phyloP scores from a whole-genome alignment of 2,113 vertebrate species.

The Leptocoma aspasia region DNA sequence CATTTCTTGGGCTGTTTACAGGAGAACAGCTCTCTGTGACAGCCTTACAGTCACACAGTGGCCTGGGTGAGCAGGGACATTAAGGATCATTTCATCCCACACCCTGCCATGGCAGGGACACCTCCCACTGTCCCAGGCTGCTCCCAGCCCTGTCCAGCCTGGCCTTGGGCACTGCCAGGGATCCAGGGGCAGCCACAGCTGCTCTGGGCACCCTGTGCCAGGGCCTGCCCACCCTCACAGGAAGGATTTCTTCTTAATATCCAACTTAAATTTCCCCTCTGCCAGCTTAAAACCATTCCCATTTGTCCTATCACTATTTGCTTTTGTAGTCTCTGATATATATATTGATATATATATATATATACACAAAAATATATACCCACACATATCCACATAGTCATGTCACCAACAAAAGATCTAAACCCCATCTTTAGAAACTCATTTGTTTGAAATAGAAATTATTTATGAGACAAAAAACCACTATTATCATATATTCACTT shows the following conservation, averaged over 20 bases:
- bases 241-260: not conserved
- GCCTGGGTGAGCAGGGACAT: not conserved
- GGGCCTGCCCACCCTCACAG: accelerated
- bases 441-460: not conserved
- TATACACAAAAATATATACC: too few relatives aligned
- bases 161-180: not conserved
- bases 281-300: not conserved
- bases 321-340: not conserved
- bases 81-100: accelerated
- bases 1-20: not conserved
- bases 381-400: not conserved
- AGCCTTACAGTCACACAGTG: not conserved
- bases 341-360: not conserved
- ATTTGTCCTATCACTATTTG: not conserved
- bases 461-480: not conserved
- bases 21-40: not conserved
- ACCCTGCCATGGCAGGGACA: not conserved
- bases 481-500: not conserved
- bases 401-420: not conserved
- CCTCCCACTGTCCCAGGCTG: not conserved
- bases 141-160: not conserved
- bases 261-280: not conserved
- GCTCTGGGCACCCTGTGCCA: not conserved
- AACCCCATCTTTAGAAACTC: not conserved
- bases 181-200: not conserved